phyloP scores from a whole-genome alignment of 1,140 invertebrate species.

The Eupeodes corollae region DNA sequence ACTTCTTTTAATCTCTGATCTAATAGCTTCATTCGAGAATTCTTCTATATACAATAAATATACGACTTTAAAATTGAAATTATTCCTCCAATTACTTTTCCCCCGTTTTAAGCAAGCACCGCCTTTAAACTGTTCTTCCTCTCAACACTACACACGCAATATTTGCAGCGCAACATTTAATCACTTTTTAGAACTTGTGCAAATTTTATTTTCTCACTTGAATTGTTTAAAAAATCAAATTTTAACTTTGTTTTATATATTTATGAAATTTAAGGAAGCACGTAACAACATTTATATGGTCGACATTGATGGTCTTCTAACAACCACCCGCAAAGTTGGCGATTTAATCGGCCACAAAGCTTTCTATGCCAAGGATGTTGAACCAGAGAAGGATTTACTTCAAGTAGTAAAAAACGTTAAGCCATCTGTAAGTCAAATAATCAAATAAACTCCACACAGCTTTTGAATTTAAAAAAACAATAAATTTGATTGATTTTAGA shows the following conservation, averaged over 20 bases:
- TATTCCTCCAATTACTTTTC: no score
- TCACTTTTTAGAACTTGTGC: no score
- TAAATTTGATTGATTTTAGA: slow-evolving; percentile 11
- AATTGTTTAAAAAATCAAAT: background rate
- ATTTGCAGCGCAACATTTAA: no score
- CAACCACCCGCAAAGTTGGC: slow-evolving; percentile 60
- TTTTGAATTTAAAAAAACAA: background rate
- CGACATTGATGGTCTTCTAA: slow-evolving; percentile 72
- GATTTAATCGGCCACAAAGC: slow-evolving; percentile 63
- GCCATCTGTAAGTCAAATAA: slow-evolving; percentile 42
- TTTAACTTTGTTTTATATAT: background rate
- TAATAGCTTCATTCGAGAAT: no score
- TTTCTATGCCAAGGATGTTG: slow-evolving; percentile 72
- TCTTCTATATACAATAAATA: no score
- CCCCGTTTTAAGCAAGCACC: no score
- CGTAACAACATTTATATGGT: slow-evolving; percentile 78
- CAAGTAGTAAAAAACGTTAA: slow-evolving; percentile 72
- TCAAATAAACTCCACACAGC: no score
- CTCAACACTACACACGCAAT: no score
- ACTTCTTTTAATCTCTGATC: no score
- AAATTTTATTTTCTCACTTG: no score
- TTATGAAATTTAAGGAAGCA: slow-evolving; percentile 48
- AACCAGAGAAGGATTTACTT: slow-evolving; percentile 61
- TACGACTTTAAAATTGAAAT: no score
- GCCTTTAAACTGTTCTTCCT: no score